A percentile compares a stretch with the other conserved stretches of the same genome.
These are phyloP conservation scores for Euphonia xanthogaster DNA, from an alignment of 2,797 vertebrate genomes.

Conservation along the genomic window DNA sequence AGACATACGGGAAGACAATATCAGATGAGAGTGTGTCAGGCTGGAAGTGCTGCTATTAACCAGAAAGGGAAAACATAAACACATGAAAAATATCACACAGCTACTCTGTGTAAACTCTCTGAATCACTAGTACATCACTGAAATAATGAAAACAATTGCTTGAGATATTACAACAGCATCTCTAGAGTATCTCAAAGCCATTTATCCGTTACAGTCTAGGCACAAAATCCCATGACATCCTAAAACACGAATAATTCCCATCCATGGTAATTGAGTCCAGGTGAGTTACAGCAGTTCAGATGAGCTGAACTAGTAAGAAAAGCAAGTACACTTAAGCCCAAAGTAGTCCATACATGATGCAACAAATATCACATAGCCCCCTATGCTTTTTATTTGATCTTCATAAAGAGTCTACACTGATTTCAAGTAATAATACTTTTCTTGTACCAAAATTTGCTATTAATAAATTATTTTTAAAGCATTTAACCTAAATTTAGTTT, in stretches of 20 bases:
- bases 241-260: neutral
- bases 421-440: neutral
- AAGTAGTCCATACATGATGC: fast-evolving
- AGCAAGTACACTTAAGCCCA: neutral
- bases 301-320: neutral
- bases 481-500: neutral
- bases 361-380: fast-evolving
- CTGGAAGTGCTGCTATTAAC: neutral
- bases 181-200: neutral
- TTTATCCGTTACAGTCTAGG: neutral
- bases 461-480: neutral
- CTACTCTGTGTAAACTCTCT: neutral
- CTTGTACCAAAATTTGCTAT: neutral
- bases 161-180: neutral
- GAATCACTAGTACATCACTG: neutral
- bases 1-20: neutral
- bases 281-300: neutral
- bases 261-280: neutral
- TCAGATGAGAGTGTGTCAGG: neutral
- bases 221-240: neutral
- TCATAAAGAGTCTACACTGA: neutral
- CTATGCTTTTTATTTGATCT: neutral
- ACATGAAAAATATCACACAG: neutral
- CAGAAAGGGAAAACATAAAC: neutral
- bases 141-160: neutral